Percentiles rank a stretch among this genome's conserved stretches.
Evolutionary conservation across 2,797 vertebrate genomes (phyloP).

Genomic region (Helarctos malayanus): DNA sequence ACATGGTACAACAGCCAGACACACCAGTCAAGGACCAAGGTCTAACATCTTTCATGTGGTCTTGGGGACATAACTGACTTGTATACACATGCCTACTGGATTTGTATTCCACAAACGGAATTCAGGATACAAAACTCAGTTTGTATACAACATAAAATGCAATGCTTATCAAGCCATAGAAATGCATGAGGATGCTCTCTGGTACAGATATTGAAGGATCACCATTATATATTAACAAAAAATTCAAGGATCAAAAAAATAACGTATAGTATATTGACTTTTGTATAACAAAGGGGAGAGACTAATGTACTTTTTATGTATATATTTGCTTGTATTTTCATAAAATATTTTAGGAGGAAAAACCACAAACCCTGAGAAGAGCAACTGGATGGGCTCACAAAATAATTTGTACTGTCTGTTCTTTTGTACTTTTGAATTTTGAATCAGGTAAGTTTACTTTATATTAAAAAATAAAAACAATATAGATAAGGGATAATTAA

Average conservation of each 20-base stretch:
- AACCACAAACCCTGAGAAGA: not conserved
- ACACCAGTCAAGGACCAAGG: constrained; percentile 90
- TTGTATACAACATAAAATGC: not conserved
- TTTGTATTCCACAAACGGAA: constrained; percentile 78
- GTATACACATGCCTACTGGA: constrained; percentile 79
- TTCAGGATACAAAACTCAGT: constrained; percentile 13
- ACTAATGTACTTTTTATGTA: not conserved
- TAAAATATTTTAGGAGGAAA: not conserved
- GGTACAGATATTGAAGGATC: not conserved
- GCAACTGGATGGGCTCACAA: not conserved
- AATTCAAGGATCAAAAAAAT: not conserved
- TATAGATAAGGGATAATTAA: not conserved
- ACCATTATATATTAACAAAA: not conserved
- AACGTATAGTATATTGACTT: not conserved
- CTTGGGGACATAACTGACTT: constrained; percentile 80
- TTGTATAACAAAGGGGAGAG: not conserved
- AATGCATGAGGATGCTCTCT: not conserved
- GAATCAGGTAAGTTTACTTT: not conserved
- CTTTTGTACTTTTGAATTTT: not conserved
- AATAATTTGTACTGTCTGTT: not conserved
- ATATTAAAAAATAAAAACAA: not conserved
- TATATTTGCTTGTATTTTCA: not conserved
- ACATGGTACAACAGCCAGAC: constrained; percentile 81
- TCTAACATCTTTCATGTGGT: constrained; percentile 77
- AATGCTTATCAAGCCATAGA: not conserved